Percentiles rank a stretch among this genome's conserved stretches.
phyloP scores from a whole-genome alignment of 1,140 invertebrate genomes.

The Pteromalus puparum region DNA sequence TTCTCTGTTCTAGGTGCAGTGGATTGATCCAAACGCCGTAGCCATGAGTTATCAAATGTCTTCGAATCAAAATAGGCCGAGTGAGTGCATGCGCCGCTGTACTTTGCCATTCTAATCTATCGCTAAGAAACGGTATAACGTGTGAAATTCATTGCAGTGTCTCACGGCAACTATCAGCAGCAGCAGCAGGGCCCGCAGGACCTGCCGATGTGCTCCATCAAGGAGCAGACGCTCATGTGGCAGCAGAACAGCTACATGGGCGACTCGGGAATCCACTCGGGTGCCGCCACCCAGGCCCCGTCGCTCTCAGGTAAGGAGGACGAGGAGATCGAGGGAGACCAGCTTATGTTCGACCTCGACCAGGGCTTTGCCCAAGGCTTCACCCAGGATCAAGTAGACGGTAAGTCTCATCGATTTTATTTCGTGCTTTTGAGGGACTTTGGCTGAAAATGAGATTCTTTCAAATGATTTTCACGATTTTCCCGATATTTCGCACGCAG shows the following conservation, averaged over 20 bases:
- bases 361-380: conserved; percentile 93
- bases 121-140: no score
- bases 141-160: conserved; percentile 78
- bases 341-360: conserved; percentile 93
- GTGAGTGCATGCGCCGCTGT: no score
- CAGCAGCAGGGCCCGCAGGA: conserved; percentile 84
- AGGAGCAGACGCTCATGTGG: conserved; percentile 96
- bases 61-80: conserved; percentile 84
- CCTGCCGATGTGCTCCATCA: conserved; percentile 86
- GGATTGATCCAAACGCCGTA: conserved; percentile 65
- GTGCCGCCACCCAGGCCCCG: conserved; percentile 94
- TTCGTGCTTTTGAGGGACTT: no score
- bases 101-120: no score
- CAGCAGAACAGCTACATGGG: conserved; percentile 95
- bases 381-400: conserved; percentile 95
- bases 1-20: conserved; percentile 62
- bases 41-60: conserved; percentile 88
- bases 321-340: conserved; percentile 90
- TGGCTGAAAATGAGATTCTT: no score
- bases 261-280: conserved; percentile 97
- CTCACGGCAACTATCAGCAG: conserved; percentile 90
- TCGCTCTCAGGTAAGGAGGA: conserved; percentile 92
- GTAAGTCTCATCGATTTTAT: conserved; percentile 20
- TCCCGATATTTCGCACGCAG: conserved; percentile 66
- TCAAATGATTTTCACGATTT: no score